A percentile compares a stretch with the other conserved stretches of the same genome.
These are phyloP conservation scores for Lampris megalopsis DNA, from an alignment of 2,113 vertebrate species.

Conservation along the genomic window DNA sequence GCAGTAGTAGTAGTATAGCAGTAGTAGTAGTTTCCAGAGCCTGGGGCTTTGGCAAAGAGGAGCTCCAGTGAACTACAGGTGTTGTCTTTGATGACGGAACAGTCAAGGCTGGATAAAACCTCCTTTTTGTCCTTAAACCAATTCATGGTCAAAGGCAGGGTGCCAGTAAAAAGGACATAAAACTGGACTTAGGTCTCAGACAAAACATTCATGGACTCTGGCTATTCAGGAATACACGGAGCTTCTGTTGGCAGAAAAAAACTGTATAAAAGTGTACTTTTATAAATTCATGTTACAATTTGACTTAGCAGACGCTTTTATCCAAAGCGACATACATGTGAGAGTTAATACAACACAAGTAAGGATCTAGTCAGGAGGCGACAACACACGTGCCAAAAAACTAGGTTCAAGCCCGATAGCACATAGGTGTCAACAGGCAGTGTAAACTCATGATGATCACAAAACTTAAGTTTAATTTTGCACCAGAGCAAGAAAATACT, in stretches of 20 bases:
- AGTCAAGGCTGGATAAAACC: slow-evolving; percentile 84
- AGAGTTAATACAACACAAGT: no score
- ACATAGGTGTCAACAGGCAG: no score
- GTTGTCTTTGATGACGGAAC: slow-evolving; percentile 88
- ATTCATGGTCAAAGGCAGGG: slow-evolving; percentile 88
- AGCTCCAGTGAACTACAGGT: slow-evolving; percentile 87
- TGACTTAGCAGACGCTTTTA: no score
- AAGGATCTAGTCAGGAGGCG: no score
- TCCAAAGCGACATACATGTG: no score
- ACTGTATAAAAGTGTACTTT: not conserved
- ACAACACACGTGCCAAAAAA: no score
- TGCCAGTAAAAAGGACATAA: slow-evolving; percentile 86
- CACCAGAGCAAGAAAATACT: not conserved
- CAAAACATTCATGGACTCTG: slow-evolving; percentile 87
- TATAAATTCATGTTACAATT: no score
- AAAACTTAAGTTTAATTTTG: not conserved
- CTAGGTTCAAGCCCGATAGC: no score
- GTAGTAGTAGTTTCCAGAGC: slow-evolving; percentile 84
- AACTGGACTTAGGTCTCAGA: slow-evolving; percentile 87
- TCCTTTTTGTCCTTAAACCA: slow-evolving; percentile 93
- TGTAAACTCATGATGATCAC: not conserved
- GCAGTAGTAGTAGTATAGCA: no score
- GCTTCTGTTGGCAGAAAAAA: slow-evolving; percentile 81
- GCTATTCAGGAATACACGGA: slow-evolving; percentile 88
- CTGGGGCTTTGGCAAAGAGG: slow-evolving; percentile 85